Evolutionary conservation across 1,140 invertebrate genomes (phyloP).

Genomic region (Argopecten irradians): DNA sequence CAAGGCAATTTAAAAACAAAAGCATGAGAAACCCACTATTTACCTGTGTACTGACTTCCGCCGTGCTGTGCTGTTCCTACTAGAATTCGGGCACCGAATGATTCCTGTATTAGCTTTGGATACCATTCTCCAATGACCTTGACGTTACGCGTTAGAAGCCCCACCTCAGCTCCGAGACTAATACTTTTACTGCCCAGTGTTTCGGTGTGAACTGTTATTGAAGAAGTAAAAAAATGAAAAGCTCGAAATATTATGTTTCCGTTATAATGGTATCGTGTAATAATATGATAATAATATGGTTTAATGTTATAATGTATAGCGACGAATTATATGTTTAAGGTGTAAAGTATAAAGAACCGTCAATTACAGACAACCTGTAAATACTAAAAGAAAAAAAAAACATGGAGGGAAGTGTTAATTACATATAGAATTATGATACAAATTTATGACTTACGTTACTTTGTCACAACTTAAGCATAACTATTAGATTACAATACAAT

Average conservation of each 20-base stretch:
- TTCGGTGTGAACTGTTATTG: constrained; percentile 54
- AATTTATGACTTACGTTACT: constrained; percentile 66
- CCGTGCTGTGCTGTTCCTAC: constrained; percentile 46
- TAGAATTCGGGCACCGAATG: constrained; percentile 67
- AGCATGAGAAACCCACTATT: too few relatives aligned
- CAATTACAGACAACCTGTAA: too few relatives aligned
- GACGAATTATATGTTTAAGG: too few relatives aligned
- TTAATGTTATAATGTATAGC: too few relatives aligned
- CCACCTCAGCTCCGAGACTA: constrained; percentile 65
- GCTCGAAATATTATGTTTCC: too few relatives aligned
- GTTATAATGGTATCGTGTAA: not conserved
- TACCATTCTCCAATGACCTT: constrained; percentile 67
- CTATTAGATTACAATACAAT: constrained; percentile 48
- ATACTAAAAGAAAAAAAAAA: too few relatives aligned
- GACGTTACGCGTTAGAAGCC: constrained; percentile 69
- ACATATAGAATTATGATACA: too few relatives aligned
- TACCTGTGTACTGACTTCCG: constrained; percentile 30
- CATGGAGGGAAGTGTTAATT: too few relatives aligned
- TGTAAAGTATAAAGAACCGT: too few relatives aligned
- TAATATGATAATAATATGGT: constrained; percentile 57
- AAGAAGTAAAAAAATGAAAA: too few relatives aligned
- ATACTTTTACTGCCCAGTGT: constrained; percentile 43
- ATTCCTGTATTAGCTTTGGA: constrained; percentile 53
- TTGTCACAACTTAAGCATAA: constrained; percentile 65
- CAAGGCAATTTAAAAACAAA: too few relatives aligned